Base-by-base conservation (phyloP, 2,888 invertebrate species). In the Periphyllus acericola region DNA sequence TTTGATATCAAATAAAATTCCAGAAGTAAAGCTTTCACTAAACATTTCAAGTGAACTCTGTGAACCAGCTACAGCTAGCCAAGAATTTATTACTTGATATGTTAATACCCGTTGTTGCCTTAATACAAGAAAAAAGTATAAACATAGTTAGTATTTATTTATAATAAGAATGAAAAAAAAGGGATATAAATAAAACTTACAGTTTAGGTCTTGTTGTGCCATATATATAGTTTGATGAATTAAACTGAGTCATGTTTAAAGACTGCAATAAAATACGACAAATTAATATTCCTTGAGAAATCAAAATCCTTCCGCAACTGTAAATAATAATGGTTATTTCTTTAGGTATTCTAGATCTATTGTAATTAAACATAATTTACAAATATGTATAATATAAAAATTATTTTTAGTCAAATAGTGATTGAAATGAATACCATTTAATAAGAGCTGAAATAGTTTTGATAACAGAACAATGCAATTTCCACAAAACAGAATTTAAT, bases 301-400 rank as follows among this genome's bases (percentile, higher is more conserved):
- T 89, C 86, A 90, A 87, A 85, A 89, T 87, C 6, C 89, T 88
- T n/a, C 89, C 89, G 36, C 87, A 83, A 72, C 89, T 90, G 36
- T 25, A 82, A 89, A 85, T 52, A 68, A 46, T 25, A 66, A 86
- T 81, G 46, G 21, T 36, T 21, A 60, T 79, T 71, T 55, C 1
- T 8, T 46, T 9, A 74, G n/a, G n/a, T n/a, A n/a, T n/a, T n/a
- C n/a, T n/a, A n/a, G n/a, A n/a, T n/a, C n/a, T n/a, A n/a, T n/a
- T n/a, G n/a, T 52, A 29, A 34, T 72, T 29, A 32, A 29, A n/a
- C 14, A 52, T 36, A 32, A 72, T 72, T 32, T 32, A 72, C 72
- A 34, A 32, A 78, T n/a, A 87, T 21, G 29, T 36, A 46, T n/a
- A n/a, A n/a, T n/a, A 9, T 8, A 83, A 60, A 60, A 36, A 75